Conservation (phyloP, 2,888 invertebrate species). For the Oxycera nigricornis region DNA sequence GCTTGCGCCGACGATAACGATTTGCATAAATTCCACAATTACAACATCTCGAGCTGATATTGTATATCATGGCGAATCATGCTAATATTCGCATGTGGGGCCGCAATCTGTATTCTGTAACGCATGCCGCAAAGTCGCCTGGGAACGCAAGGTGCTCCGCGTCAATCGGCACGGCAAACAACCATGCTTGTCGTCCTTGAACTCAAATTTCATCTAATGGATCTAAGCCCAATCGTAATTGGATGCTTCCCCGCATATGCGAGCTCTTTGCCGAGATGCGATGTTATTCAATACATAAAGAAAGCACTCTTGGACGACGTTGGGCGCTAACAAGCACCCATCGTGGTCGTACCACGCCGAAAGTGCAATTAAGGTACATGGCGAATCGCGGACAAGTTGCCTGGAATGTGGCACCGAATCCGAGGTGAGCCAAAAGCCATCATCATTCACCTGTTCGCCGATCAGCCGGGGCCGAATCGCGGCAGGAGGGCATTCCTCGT, state of each 20-base stretch:
- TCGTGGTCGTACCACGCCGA: neutral
- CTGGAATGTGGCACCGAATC: neutral
- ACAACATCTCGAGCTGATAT: neutral
- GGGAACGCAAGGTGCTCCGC: neutral
- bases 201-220: neutral
- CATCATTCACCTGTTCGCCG: neutral
- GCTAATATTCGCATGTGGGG: neutral
- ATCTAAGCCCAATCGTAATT: neutral
- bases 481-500: neutral
- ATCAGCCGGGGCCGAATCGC: neutral
- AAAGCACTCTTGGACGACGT: neutral
- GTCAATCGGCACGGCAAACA: neutral
- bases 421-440: neutral
- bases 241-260: neutral
- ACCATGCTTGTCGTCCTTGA: neutral
- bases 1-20: neutral
- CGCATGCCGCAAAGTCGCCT: neutral
- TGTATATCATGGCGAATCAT: neutral
- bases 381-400: neutral
- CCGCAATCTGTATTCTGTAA: neutral
- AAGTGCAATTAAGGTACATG: neutral
- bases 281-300: neutral
- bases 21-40: slow-evolving; percentile 1
- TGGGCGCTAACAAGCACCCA: neutral
- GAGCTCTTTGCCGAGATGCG: neutral